phyloP scores from a whole-genome alignment of 2,797 vertebrate species.

The Gobio occitaniae region DNA sequence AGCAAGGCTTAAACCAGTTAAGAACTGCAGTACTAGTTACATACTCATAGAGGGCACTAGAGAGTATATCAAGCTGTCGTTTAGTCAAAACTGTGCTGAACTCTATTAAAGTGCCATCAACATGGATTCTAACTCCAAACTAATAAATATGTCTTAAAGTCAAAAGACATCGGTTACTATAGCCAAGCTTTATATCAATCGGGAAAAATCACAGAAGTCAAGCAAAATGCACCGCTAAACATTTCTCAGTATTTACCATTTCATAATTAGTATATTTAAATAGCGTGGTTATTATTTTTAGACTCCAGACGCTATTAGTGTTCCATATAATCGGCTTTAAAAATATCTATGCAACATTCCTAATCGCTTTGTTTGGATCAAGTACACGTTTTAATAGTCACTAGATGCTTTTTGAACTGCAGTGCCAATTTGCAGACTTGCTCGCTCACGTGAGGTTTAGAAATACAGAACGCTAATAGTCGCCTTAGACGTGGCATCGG shows the following conservation, averaged over 20 bases:
- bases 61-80: slow-evolving; percentile 1
- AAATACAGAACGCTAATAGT: slow-evolving; percentile 75
- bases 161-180: slow-evolving; percentile 62
- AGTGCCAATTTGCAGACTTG: slow-evolving; percentile 24
- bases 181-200: slow-evolving; percentile 63
- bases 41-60: slow-evolving; percentile 31
- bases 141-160: slow-evolving; percentile 53
- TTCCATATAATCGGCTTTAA: slow-evolving; percentile 65
- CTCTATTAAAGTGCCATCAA: slow-evolving; percentile 50
- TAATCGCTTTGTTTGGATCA: neutral
- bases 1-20: slow-evolving; percentile 37
- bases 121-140: slow-evolving; percentile 34
- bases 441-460: neutral
- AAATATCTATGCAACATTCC: neutral
- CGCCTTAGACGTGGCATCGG: slow-evolving; percentile 52
- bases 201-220: slow-evolving; percentile 44
- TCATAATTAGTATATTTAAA: slow-evolving; percentile 66
- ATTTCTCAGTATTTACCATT: slow-evolving; percentile 61
- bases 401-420: neutral
- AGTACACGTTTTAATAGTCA: neutral
- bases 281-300: slow-evolving; percentile 58
- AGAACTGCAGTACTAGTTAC: slow-evolving; percentile 17
- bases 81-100: slow-evolving; percentile 21
- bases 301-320: slow-evolving; percentile 71
- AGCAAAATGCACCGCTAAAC: slow-evolving; percentile 64